phyloP scores from a whole-genome alignment of 2,797 vertebrate species.

The Myotis planiceps region DNA sequence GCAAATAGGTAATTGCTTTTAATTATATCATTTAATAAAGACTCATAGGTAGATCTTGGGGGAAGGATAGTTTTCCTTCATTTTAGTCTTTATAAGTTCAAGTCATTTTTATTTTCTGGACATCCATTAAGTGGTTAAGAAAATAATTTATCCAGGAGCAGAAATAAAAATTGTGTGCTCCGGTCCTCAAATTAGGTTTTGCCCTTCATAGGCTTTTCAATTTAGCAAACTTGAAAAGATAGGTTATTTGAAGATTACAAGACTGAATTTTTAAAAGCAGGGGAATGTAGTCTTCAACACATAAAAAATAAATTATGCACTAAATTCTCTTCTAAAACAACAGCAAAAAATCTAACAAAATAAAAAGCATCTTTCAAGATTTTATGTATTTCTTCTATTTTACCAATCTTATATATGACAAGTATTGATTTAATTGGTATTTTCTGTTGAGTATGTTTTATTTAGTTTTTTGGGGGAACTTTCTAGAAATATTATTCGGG shows the following conservation, averaged over 20 bases:
- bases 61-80: not conserved
- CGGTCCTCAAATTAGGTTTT: slow-evolving; percentile 9
- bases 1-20: slow-evolving; percentile 25
- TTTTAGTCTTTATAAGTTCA: not conserved
- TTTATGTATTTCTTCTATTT: not conserved
- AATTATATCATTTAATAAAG: slow-evolving; percentile 20
- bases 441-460: not conserved
- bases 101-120: slow-evolving; percentile 25
- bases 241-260: slow-evolving; percentile 31
- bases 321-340: not conserved
- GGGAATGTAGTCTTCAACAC: not conserved
- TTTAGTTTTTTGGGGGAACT: not conserved
- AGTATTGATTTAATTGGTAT: not conserved
- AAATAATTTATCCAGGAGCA: slow-evolving; percentile 33
- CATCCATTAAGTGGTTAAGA: not conserved
- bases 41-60: not conserved
- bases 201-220: slow-evolving; percentile 20
- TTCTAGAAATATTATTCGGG: not conserved
- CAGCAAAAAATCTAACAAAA: not conserved
- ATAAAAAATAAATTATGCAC: not conserved
- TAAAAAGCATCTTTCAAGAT: not conserved
- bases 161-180: slow-evolving; percentile 4
- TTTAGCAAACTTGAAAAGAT: slow-evolving; percentile 23
- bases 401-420: not conserved
- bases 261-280: slow-evolving; percentile 36